Conservation (phyloP, 2,797 vertebrate genomes). For the Clarias pachynema region DNA sequence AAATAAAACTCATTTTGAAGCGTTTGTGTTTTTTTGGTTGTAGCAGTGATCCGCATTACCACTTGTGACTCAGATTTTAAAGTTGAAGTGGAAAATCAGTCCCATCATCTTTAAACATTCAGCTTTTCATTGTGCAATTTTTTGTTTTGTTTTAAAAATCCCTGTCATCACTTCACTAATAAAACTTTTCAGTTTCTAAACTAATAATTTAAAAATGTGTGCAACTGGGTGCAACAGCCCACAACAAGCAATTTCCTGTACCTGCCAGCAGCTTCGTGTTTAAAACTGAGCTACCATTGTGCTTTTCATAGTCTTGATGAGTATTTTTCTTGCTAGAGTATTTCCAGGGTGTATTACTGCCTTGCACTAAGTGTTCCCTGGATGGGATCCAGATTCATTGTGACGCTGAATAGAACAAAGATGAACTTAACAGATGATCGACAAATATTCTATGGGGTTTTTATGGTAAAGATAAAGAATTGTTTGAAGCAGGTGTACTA, state of each 20-base stretch:
- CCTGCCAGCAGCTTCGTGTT: neutral
- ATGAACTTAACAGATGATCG: too few relatives aligned
- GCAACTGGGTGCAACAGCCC: neutral
- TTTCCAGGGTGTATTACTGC: neutral
- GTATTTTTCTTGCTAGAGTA: neutral
- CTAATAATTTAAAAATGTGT: neutral
- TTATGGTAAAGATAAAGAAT: neutral
- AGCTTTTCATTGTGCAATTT: neutral
- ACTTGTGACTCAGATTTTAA: neutral
- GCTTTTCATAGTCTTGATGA: neutral
- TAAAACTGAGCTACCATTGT: neutral
- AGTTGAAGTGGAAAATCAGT: neutral
- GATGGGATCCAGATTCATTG: neutral
- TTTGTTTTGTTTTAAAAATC: neutral
- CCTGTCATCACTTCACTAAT: neutral
- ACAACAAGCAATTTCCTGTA: neutral
- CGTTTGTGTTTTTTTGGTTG: neutral
- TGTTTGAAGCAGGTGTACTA: neutral
- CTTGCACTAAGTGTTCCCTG: too few relatives aligned
- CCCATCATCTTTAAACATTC: neutral
- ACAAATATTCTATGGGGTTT: too few relatives aligned
- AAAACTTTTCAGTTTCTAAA: neutral
- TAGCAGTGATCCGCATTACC: neutral
- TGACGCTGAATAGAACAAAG: conserved; percentile 9
- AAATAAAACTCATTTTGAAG: neutral